phyloP scores from a whole-genome alignment of 2,113 vertebrate species.

The Carassius gibelio region DNA sequence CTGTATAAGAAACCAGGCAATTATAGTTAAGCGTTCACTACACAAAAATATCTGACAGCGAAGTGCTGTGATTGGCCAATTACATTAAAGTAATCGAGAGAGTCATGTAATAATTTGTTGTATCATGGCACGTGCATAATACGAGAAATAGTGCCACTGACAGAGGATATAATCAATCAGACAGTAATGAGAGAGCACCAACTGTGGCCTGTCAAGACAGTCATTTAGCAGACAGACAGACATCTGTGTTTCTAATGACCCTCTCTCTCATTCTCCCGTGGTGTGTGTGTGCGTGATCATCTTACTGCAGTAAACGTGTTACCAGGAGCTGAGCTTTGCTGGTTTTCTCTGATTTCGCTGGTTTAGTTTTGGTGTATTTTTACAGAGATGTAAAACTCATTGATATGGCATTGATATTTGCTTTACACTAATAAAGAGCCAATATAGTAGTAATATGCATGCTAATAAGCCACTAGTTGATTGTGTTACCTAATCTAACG shows the following conservation, averaged over 20 bases:
- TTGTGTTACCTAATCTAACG: too few relatives aligned
- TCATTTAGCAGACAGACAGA: constrained; percentile 30
- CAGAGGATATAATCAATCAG: constrained; percentile 37
- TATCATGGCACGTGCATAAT: neutral
- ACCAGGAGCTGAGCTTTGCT: neutral
- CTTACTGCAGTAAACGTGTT: neutral
- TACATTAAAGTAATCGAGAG: neutral
- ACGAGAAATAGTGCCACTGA: constrained; percentile 12
- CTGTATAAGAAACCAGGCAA: neutral
- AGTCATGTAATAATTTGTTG: neutral
- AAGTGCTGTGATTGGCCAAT: neutral
- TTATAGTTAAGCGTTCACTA: neutral
- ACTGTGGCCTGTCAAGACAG: constrained; percentile 44
- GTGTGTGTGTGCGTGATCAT: constrained; percentile 18
- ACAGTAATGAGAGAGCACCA: constrained; percentile 32
- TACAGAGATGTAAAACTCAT: neutral
- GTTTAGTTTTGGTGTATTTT: neutral
- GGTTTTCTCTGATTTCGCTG: constrained; percentile 18
- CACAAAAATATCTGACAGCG: neutral
- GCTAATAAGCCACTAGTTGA: too few relatives aligned
- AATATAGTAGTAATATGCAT: too few relatives aligned
- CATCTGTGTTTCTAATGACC: constrained; percentile 34
- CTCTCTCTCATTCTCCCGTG: constrained; percentile 5
- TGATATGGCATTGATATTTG: too few relatives aligned
- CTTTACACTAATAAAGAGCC: too few relatives aligned